Conservation (phyloP, 2,113 vertebrate species). For the Nesoenas mayeri region DNA sequence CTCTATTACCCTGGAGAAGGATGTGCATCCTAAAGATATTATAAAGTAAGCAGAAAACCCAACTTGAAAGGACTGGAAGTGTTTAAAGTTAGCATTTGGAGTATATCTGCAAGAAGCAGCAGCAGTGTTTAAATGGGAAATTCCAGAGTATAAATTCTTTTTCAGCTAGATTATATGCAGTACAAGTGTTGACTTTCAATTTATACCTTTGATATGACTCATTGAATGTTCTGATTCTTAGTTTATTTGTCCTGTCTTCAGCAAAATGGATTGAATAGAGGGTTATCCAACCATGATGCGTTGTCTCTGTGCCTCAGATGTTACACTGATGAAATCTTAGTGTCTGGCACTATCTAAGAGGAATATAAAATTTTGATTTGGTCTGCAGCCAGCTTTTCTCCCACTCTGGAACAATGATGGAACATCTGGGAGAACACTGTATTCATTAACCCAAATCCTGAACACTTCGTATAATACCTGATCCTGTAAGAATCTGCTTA, state of each 20-base stretch:
- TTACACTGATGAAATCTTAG: slow-evolving; percentile 61
- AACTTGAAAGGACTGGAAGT: slow-evolving; percentile 39
- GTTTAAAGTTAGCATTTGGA: slow-evolving; percentile 49
- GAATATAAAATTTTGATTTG: slow-evolving; percentile 65
- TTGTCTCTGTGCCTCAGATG: slow-evolving; percentile 48
- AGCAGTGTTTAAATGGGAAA: slow-evolving; percentile 20
- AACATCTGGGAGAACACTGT: slow-evolving; percentile 60
- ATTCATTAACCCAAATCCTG: slow-evolving; percentile 46
- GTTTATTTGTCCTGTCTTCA: slow-evolving; percentile 66
- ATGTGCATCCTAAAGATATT: slow-evolving; percentile 36
- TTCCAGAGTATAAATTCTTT: slow-evolving; percentile 51
- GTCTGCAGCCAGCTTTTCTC: slow-evolving; percentile 59
- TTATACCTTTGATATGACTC: slow-evolving; percentile 58
- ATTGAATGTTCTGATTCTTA: slow-evolving; percentile 44
- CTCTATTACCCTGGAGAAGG: slow-evolving; percentile 12
- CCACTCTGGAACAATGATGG: slow-evolving; percentile 52
- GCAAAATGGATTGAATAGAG: slow-evolving; percentile 50
- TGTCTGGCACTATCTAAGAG: slow-evolving; percentile 63
- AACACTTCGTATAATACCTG: slow-evolving; percentile 39
- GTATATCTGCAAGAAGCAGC: slow-evolving; percentile 46
- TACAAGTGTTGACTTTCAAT: slow-evolving; percentile 66
- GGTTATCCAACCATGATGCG: slow-evolving; percentile 34
- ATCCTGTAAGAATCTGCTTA: slow-evolving; percentile 36
- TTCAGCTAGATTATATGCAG: slow-evolving; percentile 22
- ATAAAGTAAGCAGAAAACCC: slow-evolving; percentile 23